Conservation (phyloP, 2,888 invertebrate genomes). For the Oligia fasciuncula region DNA sequence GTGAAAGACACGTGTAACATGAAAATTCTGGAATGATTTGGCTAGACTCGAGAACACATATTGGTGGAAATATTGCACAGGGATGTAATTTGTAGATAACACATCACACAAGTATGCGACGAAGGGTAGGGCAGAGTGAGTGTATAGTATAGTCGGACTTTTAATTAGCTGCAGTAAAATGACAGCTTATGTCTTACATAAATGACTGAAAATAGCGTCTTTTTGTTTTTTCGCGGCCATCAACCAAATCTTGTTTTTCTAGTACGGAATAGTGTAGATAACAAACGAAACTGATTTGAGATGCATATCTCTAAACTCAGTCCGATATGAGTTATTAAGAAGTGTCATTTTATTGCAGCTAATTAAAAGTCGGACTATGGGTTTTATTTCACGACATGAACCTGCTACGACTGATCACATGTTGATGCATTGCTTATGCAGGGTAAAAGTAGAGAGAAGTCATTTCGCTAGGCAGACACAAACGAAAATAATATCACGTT, state of each 20-base stretch:
- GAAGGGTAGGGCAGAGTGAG: neutral
- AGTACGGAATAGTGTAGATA: no score
- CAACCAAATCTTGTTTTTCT: no score
- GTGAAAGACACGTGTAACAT: neutral
- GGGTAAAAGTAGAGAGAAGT: neutral
- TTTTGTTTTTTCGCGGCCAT: no score
- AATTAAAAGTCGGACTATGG: no score
- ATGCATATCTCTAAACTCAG: no score
- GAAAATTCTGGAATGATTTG: neutral
- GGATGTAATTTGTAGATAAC: neutral
- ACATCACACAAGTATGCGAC: accelerated
- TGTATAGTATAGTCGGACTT: neutral
- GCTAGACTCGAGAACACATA: neutral
- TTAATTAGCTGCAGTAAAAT: no score
- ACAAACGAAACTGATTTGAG: no score
- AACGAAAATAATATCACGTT: neutral
- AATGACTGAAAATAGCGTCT: no score
- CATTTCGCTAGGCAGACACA: neutral
- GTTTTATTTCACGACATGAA: neutral
- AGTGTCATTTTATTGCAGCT: no score
- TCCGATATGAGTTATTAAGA: no score
- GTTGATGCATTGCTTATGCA: neutral
- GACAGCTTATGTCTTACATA: no score
- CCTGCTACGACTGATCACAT: neutral
- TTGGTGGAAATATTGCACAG: neutral